phyloP scores from a whole-genome alignment of 2,888 invertebrate species.

The Morpho helenor region DNA sequence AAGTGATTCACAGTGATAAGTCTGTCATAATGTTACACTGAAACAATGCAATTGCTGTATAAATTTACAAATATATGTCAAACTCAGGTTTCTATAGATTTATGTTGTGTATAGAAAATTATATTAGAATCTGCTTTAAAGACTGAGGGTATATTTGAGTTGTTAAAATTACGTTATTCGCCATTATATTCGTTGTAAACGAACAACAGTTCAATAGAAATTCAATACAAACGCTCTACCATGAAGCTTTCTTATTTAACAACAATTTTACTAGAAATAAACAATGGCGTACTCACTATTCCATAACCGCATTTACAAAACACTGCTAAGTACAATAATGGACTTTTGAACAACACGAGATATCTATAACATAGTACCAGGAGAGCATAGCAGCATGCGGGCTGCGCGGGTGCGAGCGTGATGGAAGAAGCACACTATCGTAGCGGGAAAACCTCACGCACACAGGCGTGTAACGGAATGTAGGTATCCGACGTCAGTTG shows the following conservation, averaged over 20 bases:
- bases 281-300: constrained; percentile 16
- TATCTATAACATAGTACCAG: constrained; percentile 33
- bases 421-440: constrained; percentile 29
- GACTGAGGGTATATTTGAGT: too few relatives aligned
- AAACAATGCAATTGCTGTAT: too few relatives aligned
- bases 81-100: too few relatives aligned
- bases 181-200: too few relatives aligned
- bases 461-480: constrained; percentile 37
- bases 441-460: constrained; percentile 37
- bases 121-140: too few relatives aligned
- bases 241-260: not conserved
- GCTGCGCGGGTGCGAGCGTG: constrained; percentile 23
- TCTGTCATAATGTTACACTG: too few relatives aligned
- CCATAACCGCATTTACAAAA: constrained; percentile 46
- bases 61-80: too few relatives aligned
- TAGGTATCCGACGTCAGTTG: constrained; percentile 44
- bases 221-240: not conserved
- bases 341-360: constrained; percentile 47
- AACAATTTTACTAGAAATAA: constrained; percentile 1
- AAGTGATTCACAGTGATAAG: not conserved
- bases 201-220: not conserved
- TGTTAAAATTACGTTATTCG: too few relatives aligned
- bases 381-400: constrained; percentile 38
- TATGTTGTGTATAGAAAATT: too few relatives aligned
- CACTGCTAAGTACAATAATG: constrained; percentile 59